Evolutionary conservation across 2,888 invertebrate species (phyloP), one percentile per base, ranked within the genome.

Genomic region (Melipona bicolor): DNA sequence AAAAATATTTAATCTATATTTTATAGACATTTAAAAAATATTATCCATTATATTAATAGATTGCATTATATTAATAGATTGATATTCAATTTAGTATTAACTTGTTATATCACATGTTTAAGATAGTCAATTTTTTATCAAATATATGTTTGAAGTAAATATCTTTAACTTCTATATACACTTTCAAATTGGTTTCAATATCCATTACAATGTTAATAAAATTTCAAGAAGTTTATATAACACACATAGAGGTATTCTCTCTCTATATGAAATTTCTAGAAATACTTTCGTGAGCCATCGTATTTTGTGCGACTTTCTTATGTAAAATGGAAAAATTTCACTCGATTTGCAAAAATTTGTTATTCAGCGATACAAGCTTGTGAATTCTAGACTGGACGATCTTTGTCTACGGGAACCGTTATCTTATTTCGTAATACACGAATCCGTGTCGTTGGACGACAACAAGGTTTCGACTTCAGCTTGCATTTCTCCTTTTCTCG

Each of bases 401-500:
- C 50, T 32, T 36, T 13, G 49, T 19, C n/a, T 43, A 13, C 50
- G 13, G 13, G 6, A 15, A 21, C 71, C 59, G 77, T 77, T 75
- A 71, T n/a, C 1, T 49, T 15, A 49, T 76, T 27, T 64, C 70
- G 15, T 27, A 9, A 19, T 11, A 50, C 24, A 32, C 32, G 15
- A 21, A 43, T 32, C 27, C 27, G 68, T 59, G 49, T 56, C 75
- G 32, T 5, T 27, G 65, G 24, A n/a, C 17, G n/a, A 59, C 4
- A 36, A 54, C 19, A 36, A 68, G 54, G 61, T 32, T 62, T 61
- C 61, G 62, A 75, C 17, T 54, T 36, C 32, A 43, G 67, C 13
- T 50, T 69, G 79, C 70, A 79, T 79, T 74, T 67, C 80, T 50
- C 62, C n/a, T 50, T 65, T 43, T 19, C n/a, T n/a, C 79, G 36